phyloP scores from a whole-genome alignment of 2,797 vertebrate species.

The Aselliscus stoliczkanus region DNA sequence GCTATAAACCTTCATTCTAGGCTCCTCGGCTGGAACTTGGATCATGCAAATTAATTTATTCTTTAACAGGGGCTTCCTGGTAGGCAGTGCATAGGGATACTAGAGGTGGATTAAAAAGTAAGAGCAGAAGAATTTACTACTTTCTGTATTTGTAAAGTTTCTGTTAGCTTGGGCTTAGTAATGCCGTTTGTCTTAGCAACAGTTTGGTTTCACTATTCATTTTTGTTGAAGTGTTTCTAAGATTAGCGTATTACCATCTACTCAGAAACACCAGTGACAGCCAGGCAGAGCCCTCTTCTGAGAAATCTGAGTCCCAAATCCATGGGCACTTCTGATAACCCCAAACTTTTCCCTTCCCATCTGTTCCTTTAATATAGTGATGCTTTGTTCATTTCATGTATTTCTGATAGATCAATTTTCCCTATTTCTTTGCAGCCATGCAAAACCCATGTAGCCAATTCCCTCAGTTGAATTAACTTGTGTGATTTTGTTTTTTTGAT shows the following conservation, averaged over 20 bases:
- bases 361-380: neutral
- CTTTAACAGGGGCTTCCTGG: neutral
- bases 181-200: neutral
- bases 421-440: neutral
- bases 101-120: neutral
- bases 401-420: neutral
- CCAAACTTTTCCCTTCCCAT: neutral
- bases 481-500: neutral
- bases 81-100: rapidly evolving
- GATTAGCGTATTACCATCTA: neutral
- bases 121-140: no score
- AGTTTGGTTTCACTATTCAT: neutral
- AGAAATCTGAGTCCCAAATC: neutral
- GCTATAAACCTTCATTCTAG: neutral
- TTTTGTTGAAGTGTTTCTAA: neutral
- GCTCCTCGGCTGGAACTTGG: neutral
- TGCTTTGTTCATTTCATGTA: neutral
- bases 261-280: neutral
- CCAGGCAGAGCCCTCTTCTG: neutral
- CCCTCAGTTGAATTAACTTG: neutral
- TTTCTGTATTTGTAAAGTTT: neutral
- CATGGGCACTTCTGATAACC: neutral
- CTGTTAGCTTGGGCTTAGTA: neutral
- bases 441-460: neutral
- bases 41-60: neutral